Conservation (phyloP, 2,113 vertebrate species). For the Lethenteron reissneri region DNA sequence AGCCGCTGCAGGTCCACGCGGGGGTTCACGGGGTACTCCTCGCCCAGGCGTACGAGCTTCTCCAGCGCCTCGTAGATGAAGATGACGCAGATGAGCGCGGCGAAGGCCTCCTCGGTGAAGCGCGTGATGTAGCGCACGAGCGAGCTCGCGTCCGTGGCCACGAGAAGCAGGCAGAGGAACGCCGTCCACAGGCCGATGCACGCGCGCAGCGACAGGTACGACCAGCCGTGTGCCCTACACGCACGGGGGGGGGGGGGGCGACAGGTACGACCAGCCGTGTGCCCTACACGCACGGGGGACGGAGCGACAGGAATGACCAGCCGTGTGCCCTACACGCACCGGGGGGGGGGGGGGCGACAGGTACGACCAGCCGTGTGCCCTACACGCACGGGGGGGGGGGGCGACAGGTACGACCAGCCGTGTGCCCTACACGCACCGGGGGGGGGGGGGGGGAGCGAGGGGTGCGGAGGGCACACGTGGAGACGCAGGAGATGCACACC, state of each 20-base stretch:
- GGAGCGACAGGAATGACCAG: too few species aligned
- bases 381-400: too few species aligned
- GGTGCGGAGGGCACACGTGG: too few species aligned
- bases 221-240: not conserved
- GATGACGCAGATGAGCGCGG: not conserved
- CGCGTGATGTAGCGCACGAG: conserved; percentile 5
- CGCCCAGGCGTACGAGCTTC: not conserved
- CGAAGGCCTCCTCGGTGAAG: conserved; percentile 5
- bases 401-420: not conserved
- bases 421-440: too few species aligned
- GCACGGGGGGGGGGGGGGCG: not conserved
- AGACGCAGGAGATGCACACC: too few species aligned
- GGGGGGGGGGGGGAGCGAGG: too few species aligned
- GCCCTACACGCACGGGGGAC: too few species aligned
- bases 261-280: not conserved
- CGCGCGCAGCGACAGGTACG: conserved; percentile 3
- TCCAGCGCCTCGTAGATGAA: conserved; percentile 4
- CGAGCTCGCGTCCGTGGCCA: conserved; percentile 2
- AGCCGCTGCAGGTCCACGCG: conserved; percentile 1
- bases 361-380: too few species aligned
- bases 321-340: too few species aligned
- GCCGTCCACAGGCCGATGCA: conserved; percentile 4
- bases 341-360: not conserved
- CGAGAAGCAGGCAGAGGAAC: conserved; percentile 1
- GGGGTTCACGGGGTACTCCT: not conserved